phyloP scores from a whole-genome alignment of 2,797 vertebrate genomes.

The Apogon hyalosoma region DNA sequence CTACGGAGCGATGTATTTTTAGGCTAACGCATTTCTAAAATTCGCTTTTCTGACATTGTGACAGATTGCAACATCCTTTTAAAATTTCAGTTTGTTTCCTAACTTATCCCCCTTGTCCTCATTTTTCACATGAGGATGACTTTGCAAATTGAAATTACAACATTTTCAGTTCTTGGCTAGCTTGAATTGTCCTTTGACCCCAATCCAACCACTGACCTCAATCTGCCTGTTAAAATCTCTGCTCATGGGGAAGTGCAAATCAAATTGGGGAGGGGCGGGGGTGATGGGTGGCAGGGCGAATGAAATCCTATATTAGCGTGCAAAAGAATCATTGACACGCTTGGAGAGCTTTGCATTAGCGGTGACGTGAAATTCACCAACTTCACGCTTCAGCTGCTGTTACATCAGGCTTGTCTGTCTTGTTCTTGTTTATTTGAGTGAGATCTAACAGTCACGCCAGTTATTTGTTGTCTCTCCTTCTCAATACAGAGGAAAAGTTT shows the following conservation, averaged over 20 bases:
- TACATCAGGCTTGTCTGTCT: neutral
- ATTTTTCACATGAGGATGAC: neutral
- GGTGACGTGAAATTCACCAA: neutral
- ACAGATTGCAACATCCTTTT: neutral
- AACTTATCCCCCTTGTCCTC: neutral
- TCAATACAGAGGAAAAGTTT: neutral
- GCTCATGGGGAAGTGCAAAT: slow-evolving; percentile 9
- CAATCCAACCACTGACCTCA: slow-evolving; percentile 71
- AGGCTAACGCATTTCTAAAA: slow-evolving; percentile 15
- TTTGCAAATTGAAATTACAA: slow-evolving; percentile 33
- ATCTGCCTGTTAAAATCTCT: slow-evolving; percentile 72
- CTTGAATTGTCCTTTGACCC: slow-evolving; percentile 68
- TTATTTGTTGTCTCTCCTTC: neutral
- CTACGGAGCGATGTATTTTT: slow-evolving; percentile 16
- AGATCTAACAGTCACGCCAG: neutral
- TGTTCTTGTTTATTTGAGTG: neutral
- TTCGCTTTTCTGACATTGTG: slow-evolving; percentile 12
- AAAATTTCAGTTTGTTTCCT: neutral
- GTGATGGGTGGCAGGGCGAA: neutral
- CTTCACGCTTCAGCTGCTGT: neutral
- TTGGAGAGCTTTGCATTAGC: neutral
- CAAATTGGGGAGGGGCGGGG: neutral
- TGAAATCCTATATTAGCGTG: slow-evolving; percentile 37
- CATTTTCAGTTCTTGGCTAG: slow-evolving; percentile 23
- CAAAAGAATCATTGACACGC: neutral